Evolutionary conservation across 2,797 vertebrate species (phyloP).

Genomic region (Ctenochaetus hawaiiensis): DNA sequence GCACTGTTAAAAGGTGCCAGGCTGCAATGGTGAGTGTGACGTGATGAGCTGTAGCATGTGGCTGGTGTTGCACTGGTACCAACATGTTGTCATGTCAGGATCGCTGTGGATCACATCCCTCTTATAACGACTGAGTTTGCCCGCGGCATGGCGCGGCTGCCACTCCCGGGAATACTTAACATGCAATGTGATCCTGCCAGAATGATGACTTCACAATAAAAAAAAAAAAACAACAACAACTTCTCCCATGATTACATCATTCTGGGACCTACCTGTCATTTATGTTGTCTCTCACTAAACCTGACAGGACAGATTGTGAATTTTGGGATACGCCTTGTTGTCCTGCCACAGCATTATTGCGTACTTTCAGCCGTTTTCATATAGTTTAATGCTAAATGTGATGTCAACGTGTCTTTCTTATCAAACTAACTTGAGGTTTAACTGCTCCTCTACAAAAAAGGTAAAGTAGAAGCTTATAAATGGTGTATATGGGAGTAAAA

Average conservation of each 20-base stretch:
- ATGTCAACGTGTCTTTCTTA: background rate
- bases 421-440: background rate
- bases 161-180: conserved; percentile 48
- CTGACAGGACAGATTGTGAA: no score
- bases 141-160: conserved; percentile 30
- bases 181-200: conserved; percentile 27
- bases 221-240: conserved; percentile 15
- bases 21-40: conserved; percentile 5
- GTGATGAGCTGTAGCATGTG: conserved; percentile 29
- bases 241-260: conserved; percentile 24
- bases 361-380: background rate
- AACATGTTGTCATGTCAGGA: conserved; percentile 41
- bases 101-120: conserved; percentile 39
- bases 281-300: background rate
- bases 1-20: conserved; percentile 2
- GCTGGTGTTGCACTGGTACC: conserved; percentile 20
- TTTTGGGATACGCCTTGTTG: background rate
- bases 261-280: conserved; percentile 17
- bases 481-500: background rate
- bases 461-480: no score
- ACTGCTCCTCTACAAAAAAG: background rate
- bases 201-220: conserved; percentile 8
- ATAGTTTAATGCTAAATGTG: no score
- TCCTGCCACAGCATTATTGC: background rate
- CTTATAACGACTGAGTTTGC: background rate